phyloP scores from a whole-genome alignment of 2,797 vertebrate species.

The Silurus lanzhouensis region DNA sequence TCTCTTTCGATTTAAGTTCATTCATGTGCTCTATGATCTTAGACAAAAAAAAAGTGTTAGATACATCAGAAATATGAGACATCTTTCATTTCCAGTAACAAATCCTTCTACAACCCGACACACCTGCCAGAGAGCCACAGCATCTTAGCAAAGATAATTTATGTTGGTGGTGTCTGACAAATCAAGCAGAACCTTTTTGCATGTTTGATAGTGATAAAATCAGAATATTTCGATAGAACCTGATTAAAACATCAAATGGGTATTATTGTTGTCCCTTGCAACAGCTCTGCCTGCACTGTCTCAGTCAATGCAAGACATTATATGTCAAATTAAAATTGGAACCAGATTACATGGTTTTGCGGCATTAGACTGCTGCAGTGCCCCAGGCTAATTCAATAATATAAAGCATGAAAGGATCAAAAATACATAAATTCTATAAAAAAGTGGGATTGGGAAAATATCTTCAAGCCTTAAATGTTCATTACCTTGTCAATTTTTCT shows the following conservation, averaged over 20 bases:
- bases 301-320: constrained; percentile 60
- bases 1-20: constrained; percentile 84
- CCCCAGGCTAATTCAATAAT: constrained; percentile 67
- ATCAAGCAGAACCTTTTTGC: constrained; percentile 33
- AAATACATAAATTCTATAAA: not conserved
- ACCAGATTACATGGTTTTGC: constrained; percentile 63
- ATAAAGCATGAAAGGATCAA: constrained; percentile 43
- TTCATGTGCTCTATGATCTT: constrained; percentile 84
- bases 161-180: constrained; percentile 23
- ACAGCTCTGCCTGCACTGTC: constrained; percentile 30
- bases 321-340: constrained; percentile 64
- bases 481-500: not conserved
- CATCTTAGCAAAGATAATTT: constrained; percentile 12
- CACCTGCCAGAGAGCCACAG: not conserved
- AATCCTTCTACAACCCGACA: not conserved
- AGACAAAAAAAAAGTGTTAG: not conserved
- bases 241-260: constrained; percentile 51
- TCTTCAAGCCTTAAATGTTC: not conserved
- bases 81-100: not conserved
- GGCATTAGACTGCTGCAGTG: constrained; percentile 47
- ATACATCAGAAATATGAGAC: constrained; percentile 29
- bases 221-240: constrained; percentile 62
- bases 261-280: constrained; percentile 40
- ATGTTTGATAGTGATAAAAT: constrained; percentile 51
- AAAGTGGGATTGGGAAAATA: not conserved